Evolutionary conservation across 2,113 vertebrate species (phyloP).

Genomic region (Xenopus tropicalis): DNA sequence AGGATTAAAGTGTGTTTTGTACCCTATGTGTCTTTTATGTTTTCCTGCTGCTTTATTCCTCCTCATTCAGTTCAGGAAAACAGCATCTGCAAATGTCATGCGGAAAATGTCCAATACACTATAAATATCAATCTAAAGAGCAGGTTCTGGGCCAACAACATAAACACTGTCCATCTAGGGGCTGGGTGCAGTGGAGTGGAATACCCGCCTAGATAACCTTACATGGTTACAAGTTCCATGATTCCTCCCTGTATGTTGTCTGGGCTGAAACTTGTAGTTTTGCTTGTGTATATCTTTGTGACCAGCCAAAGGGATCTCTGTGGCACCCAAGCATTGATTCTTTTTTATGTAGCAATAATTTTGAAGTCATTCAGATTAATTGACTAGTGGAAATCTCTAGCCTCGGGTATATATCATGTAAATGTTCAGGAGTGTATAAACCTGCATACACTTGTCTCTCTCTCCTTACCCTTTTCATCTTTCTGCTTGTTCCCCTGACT

Average conservation of each 20-base stretch:
- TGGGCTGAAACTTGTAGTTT: no score
- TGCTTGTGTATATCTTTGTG: no score
- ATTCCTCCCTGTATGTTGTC: neutral
- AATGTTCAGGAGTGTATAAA: neutral
- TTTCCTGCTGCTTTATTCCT: neutral
- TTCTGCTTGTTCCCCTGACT: constrained; percentile 3
- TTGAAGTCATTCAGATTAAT: no score
- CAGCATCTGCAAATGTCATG: neutral
- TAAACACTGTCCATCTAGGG: neutral
- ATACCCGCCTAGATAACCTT: neutral
- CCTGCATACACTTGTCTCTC: neutral
- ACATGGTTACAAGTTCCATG: neutral
- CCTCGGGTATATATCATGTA: no score
- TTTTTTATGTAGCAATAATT: no score
- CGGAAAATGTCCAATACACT: constrained; percentile 1
- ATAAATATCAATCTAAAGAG: neutral
- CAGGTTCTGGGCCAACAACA: neutral
- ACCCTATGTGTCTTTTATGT: neutral
- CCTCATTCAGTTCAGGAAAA: neutral
- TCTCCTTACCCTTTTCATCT: constrained; percentile 1
- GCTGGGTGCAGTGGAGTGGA: no score
- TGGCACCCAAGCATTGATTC: no score
- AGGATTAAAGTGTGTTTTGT: neutral
- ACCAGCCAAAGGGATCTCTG: no score
- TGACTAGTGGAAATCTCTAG: no score